Base-by-base conservation (phyloP, 2,888 invertebrate genomes). In the Drosophila anomelani region DNA sequence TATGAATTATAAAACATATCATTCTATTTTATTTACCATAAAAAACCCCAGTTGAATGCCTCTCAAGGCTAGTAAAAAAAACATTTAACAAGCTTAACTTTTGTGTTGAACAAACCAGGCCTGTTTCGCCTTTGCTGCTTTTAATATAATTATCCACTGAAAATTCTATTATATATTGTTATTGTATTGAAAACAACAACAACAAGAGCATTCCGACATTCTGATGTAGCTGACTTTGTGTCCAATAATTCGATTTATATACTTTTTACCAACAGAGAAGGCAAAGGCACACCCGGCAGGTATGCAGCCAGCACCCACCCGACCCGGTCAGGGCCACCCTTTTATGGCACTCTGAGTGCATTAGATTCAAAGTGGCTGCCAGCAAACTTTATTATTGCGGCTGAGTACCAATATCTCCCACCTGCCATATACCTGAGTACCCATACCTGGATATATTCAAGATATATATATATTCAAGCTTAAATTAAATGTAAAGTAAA, bases 121-220 rank as follows among this genome's bases (percentile, higher is more conserved):
- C 41, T 15, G 6, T 4, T 39, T 17, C n/a, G 44, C 53, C 53
- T 67, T 53, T 70, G 58, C 59, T 59, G 56, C 23, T 60, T 79
- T 79, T 83, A 86, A 87, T 85, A 78, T 77, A 83, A 87, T 87
- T 86, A 85, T 61, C 56, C 70, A 76, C 59, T 75, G 69, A 59
- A 80, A 85, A 85, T 78, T 76, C 75, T 69, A 78, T 78, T 75
- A 78, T 68, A 77, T 66, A 55, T 66, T 66, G 38, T 66, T 67
- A 58, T 64, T 61, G 63, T 75, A 60, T 60, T 51, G 63, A 36
- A 41, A 61, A 70, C 46, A 59, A 46, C 47, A 47, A 47, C 29
- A 23, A 44, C 23, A 44, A 23, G 6, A 36, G 43, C 15, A 44
- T 23, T 41, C n/a, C 36, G 59, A 49, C 15, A 44, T 23, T 41